These are phyloP conservation scores for Epinephelus fuscoguttatus DNA, from an alignment of 2,113 vertebrate genomes.

Conservation along the genomic window DNA sequence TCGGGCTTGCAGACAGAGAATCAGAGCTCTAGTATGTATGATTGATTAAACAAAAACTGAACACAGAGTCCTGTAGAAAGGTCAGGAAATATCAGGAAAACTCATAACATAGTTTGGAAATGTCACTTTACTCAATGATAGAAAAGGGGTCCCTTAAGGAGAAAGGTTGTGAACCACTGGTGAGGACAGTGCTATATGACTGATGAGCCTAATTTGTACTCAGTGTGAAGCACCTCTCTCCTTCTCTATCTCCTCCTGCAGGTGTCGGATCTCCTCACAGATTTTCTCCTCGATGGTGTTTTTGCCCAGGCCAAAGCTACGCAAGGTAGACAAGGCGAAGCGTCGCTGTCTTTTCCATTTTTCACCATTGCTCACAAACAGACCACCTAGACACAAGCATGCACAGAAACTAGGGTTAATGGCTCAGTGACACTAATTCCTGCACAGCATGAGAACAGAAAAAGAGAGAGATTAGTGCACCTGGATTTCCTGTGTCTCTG, in stretches of 20 bases:
- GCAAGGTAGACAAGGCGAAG: constrained; percentile 83
- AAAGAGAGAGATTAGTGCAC: neutral
- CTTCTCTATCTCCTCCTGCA: constrained; percentile 77
- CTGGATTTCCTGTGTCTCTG: constrained; percentile 24
- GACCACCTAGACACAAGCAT: constrained; percentile 57
- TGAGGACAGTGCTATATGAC: too few species aligned
- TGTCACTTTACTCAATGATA: too few species aligned
- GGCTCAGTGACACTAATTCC: neutral
- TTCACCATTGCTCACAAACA: constrained; percentile 77
- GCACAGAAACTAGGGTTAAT: neutral
- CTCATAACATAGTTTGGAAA: too few species aligned
- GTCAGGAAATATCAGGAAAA: too few species aligned
- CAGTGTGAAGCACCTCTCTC: constrained; percentile 79
- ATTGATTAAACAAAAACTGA: too few species aligned
- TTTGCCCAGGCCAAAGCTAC: constrained; percentile 87
- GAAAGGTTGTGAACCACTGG: too few species aligned
- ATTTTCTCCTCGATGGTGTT: constrained; percentile 83
- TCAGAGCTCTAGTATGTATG: too few species aligned
- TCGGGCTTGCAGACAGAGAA: too few species aligned
- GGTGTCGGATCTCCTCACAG: constrained; percentile 32
- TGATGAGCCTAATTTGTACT: neutral
- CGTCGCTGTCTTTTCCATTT: constrained; percentile 85
- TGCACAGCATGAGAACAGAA: neutral
- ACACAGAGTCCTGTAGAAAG: too few species aligned
- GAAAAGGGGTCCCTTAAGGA: too few species aligned